Percentiles rank a stretch among this genome's conserved stretches.
phyloP scores from a whole-genome alignment of 2,113 vertebrate species.

The Silurus meridionalis region DNA sequence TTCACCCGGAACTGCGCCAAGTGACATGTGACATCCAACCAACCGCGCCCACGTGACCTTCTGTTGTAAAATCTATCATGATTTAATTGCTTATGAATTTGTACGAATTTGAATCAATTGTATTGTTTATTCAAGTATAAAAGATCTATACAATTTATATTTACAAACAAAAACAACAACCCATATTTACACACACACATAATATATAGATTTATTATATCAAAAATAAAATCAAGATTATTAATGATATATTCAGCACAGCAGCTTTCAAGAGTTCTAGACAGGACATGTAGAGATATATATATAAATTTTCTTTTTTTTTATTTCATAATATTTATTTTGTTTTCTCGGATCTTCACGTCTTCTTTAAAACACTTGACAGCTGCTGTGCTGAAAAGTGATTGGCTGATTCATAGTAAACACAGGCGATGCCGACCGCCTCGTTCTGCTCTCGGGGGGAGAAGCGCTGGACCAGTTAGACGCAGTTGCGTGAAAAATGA shows the following conservation, averaged over 20 bases:
- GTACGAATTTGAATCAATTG: background rate
- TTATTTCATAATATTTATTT: background rate
- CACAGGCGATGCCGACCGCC: background rate
- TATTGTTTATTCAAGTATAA: background rate
- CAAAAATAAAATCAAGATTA: too few relatives aligned
- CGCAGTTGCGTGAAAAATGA: slow-evolving; percentile 44
- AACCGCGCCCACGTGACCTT: background rate
- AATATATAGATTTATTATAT: too few relatives aligned
- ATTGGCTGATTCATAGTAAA: slow-evolving; percentile 3
- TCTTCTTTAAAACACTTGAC: background rate
- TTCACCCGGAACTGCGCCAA: background rate
- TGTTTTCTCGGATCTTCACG: background rate
- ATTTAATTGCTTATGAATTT: too few relatives aligned
- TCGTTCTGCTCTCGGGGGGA: background rate
- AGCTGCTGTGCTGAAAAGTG: background rate
- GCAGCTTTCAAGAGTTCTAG: too few relatives aligned
- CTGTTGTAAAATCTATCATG: background rate
- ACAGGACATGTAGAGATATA: too few relatives aligned
- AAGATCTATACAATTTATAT: background rate
- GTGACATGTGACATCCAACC: background rate
- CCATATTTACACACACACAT: background rate
- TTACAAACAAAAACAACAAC: background rate
- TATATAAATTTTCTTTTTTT: too few relatives aligned
- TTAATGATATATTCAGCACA: too few relatives aligned
- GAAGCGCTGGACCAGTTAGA: background rate